Conservation (phyloP, 2,888 invertebrate genomes). For the Dioctria linearis region DNA sequence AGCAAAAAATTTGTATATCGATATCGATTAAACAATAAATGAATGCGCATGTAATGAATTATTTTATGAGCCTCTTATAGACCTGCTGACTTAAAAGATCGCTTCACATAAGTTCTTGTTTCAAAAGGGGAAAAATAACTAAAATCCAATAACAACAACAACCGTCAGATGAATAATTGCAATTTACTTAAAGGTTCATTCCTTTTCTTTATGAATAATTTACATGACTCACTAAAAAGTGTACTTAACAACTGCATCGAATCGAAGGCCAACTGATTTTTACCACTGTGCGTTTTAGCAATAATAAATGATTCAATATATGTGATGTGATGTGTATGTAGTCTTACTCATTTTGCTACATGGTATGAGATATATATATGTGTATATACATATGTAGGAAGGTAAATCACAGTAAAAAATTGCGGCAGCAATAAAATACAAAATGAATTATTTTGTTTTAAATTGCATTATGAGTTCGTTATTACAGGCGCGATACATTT, state of each 20-base stretch:
- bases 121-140: not conserved
- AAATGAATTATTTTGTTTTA: constrained; percentile 26
- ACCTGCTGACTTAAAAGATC: not conserved
- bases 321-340: not conserved
- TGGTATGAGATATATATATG: not conserved
- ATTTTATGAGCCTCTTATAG: not conserved
- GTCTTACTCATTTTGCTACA: not conserved
- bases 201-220: not conserved
- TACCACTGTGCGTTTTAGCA: constrained; percentile 21
- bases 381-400: not conserved
- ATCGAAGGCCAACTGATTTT: constrained; percentile 43
- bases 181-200: constrained; percentile 20
- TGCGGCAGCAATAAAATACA: too few species aligned
- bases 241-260: constrained; percentile 47
- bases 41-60: not conserved
- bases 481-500: constrained; percentile 11
- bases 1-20: not conserved
- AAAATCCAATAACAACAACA: too few species aligned
- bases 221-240: constrained; percentile 22
- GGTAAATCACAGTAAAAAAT: not conserved
- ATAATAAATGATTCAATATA: constrained; percentile 11
- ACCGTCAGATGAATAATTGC: constrained; percentile 6
- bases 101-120: not conserved
- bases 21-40: not conserved
- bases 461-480: constrained; percentile 24